Base-by-base conservation (phyloP, 2,888 invertebrate genomes). In the Catonia carolina region DNA sequence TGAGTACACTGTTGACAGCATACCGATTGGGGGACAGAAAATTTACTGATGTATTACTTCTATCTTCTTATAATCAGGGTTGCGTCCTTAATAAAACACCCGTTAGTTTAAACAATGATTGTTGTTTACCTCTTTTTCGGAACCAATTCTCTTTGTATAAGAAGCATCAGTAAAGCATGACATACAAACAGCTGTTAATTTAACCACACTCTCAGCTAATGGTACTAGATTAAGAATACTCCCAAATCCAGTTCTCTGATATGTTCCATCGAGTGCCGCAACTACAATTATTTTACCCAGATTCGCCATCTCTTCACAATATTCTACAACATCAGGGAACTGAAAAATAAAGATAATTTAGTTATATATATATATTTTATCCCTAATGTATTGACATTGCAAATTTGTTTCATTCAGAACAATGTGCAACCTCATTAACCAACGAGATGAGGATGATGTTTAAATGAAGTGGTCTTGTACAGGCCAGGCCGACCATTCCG, bases 181-280 rank as follows among this genome's bases (percentile, higher is more conserved):
- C 76, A 77, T 77, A 62, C 78, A 78, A 14, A 78, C 77, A 31
- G 78, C 77, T 4, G 71, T 75, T 39, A 79, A 67, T 63, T 78
- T 78, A 45, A 75, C 71, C 5, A 79, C 75, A 66, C 69, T 72
- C 65, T 78, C 78, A 4, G 78, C 75, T 35, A 77, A 62, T 5
- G 78, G 78, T 7, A 79, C 76, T 45, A 78, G 66, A 36, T 73
- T 69, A 20, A 78, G 66, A 41, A 79, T 76, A 55, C 73, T 69
- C 15, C 75, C 68, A 62, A 72, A 71, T 5, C 69, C 68, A 35
- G 61, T 67, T 66, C 78, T 70, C 64, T 76, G 75, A 66, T 74
- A 81, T 3, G 79, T 79, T 12, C 77, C 80, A 68, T 80, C 80
- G 36, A 81, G 67, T 1, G 79, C 80, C 36, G 80, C 79, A 2